Conservation (phyloP, 2,797 vertebrate species). For the Rousettus madagascariensis region DNA sequence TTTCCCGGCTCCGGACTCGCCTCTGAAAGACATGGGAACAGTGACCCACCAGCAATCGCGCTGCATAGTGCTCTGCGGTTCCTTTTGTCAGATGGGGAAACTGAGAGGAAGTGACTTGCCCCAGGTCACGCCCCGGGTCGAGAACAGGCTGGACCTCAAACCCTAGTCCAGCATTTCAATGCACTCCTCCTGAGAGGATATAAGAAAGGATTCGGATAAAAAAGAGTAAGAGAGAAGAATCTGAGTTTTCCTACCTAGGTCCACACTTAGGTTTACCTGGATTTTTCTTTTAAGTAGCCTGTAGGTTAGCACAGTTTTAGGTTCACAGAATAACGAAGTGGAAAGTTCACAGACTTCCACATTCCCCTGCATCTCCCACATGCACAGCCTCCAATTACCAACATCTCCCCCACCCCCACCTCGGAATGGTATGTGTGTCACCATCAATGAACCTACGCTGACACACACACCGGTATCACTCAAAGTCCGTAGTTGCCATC, state of each 20-base stretch:
- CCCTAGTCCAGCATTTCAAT: neutral
- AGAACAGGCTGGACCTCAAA: neutral
- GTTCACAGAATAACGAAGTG: neutral
- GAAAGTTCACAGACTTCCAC: neutral
- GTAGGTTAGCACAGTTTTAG: neutral
- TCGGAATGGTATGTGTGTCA: fast-evolving
- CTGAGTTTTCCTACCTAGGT: neutral
- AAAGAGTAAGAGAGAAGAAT: neutral
- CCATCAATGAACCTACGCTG: fast-evolving
- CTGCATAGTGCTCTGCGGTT: fast-evolving
- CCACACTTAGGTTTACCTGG: neutral
- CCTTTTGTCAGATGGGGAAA: neutral
- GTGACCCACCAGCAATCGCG: fast-evolving
- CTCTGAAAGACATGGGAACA: constrained; percentile 84
- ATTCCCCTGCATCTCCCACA: too few species aligned
- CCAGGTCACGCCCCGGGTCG: neutral
- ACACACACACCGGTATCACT: fast-evolving
- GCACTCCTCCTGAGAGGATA: fast-evolving
- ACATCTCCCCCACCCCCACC: fast-evolving
- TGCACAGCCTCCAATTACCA: neutral
- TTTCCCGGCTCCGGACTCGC: constrained; percentile 98
- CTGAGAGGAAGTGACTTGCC: neutral
- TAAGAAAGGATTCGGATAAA: neutral
- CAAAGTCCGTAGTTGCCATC: neutral
- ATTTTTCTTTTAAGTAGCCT: neutral